phyloP scores from a whole-genome alignment of 2,888 invertebrate genomes.

The Gasteruption jaculator region DNA sequence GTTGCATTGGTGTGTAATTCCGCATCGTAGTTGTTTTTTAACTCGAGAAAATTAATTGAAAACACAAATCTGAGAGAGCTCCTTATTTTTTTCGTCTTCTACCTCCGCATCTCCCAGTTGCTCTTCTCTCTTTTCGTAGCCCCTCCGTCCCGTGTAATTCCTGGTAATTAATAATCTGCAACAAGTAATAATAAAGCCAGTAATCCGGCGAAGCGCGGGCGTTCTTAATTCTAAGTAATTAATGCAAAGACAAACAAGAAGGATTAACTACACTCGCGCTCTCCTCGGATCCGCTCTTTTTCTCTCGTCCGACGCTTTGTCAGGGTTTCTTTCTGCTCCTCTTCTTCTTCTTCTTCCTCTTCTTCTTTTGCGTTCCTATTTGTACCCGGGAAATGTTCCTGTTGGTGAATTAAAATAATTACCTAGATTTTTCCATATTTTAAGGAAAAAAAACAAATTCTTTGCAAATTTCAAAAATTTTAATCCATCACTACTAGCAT shows the following conservation, averaged over 20 bases:
- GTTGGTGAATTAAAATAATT: no score
- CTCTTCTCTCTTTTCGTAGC: conserved; percentile 14
- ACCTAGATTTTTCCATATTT: no score
- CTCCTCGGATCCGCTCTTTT: conserved; percentile 20
- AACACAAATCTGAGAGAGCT: conserved; percentile 40
- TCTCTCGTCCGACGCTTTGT: no score
- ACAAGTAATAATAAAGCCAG: conserved; percentile 50
- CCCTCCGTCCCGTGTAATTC: conserved; percentile 34
- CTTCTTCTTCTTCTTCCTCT: conserved; percentile 25
- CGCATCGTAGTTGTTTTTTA: conserved; percentile 36
- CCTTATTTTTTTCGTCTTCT: conserved; percentile 27
- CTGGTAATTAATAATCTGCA: conserved; percentile 51
- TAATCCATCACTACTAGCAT: no score
- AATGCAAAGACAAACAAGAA: conserved; percentile 51
- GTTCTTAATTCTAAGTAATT: conserved; percentile 51
- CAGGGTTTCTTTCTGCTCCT: conserved; percentile 22
- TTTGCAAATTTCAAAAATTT: no score
- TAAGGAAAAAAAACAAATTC: no score
- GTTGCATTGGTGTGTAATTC: no score
- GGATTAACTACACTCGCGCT: conserved; percentile 33
- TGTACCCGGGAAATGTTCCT: no score
- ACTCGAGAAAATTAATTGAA: conserved; percentile 46
- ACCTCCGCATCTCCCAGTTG: conserved; percentile 10
- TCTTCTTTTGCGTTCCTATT: conserved; percentile 21
- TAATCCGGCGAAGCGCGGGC: conserved; percentile 43